A percentile compares a stretch with the other conserved stretches of the same genome.
Conservation (phyloP, 2,797 vertebrate species). For the Microctenopoma stevenorrisi region DNA sequence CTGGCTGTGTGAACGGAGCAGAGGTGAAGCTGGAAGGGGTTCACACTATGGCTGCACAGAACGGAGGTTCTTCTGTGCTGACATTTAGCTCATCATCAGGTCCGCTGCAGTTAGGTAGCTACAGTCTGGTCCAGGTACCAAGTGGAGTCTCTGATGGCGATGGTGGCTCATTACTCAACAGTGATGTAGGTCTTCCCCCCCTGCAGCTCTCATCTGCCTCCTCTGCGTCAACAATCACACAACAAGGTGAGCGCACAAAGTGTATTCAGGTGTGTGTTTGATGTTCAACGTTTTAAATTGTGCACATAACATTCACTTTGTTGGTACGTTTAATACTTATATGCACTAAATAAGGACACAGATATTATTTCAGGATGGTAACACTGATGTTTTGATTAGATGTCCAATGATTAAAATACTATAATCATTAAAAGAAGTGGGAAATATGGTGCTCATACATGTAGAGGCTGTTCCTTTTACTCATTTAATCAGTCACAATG, state of each 20-base stretch:
- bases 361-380: not conserved
- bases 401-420: slow-evolving; percentile 1
- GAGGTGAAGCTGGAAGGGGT: slow-evolving; percentile 93
- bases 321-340: not conserved
- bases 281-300: not conserved
- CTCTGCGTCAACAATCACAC: slow-evolving; percentile 85
- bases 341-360: not conserved
- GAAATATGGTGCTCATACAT: not conserved
- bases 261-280: not conserved
- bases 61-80: slow-evolving; percentile 91
- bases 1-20: slow-evolving; percentile 86
- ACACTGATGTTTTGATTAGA: not conserved
- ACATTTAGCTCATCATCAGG: slow-evolving; percentile 88
- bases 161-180: slow-evolving; percentile 86
- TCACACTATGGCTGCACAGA: slow-evolving; percentile 89
- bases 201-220: slow-evolving; percentile 91
- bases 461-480: not conserved
- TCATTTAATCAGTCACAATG: not conserved
- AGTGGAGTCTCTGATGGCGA: slow-evolving; percentile 85
- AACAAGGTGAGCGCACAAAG: slow-evolving; percentile 87
- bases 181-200: slow-evolving; percentile 90
- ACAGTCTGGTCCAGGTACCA: slow-evolving; percentile 95
- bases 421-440: not conserved
- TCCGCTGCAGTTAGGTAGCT: slow-evolving; percentile 93
- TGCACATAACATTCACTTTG: not conserved